Conservation (phyloP, 2,113 vertebrate genomes). For the Pachyramphus minor region DNA sequence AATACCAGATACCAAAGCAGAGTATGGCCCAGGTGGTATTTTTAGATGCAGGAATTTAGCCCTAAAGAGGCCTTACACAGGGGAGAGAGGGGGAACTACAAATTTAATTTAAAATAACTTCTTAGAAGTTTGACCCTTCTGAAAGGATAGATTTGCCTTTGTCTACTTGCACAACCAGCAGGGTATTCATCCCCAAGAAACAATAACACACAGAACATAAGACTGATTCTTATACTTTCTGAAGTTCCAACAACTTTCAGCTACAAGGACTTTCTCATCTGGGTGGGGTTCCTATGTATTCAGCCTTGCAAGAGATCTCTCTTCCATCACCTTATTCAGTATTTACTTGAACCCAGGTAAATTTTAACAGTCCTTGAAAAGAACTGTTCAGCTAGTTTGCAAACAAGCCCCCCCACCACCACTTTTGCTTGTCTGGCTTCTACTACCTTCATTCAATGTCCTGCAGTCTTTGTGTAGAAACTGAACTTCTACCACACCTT, state of each 20-base stretch:
- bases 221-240: not conserved
- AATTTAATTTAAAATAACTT: not conserved
- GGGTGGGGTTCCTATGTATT: not conserved
- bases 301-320: not conserved
- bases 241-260: not conserved
- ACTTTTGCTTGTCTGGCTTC: not conserved
- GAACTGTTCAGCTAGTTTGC: fast-evolving
- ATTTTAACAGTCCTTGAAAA: not conserved
- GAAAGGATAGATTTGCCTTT: not conserved
- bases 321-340: not conserved
- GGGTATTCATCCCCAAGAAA: not conserved
- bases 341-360: not conserved
- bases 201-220: fast-evolving
- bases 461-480: not conserved
- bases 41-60: not conserved
- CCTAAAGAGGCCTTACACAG: not conserved
- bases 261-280: not conserved
- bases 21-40: not conserved
- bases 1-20: not conserved
- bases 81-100: not conserved
- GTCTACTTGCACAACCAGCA: not conserved
- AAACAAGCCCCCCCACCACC: not conserved
- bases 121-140: not conserved
- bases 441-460: not conserved
- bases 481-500: not conserved